Evolutionary conservation across 2,888 invertebrate genomes (phyloP).

Genomic region (Vanessa cardui): DNA sequence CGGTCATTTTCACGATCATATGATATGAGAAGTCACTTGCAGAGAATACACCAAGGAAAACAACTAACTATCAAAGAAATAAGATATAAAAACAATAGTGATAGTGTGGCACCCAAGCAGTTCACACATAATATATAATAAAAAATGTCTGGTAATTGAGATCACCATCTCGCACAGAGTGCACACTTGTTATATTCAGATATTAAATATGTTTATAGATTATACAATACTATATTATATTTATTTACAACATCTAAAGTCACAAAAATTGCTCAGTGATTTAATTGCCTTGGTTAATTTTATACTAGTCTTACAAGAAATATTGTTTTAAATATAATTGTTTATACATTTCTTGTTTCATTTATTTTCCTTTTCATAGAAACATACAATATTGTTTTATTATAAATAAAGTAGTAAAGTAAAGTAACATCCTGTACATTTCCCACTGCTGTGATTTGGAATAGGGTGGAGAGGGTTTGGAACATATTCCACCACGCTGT

Average conservation of each 20-base stretch:
- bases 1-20: conserved; percentile 84
- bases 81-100: conserved; percentile 72
- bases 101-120: conserved; percentile 66
- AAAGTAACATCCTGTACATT: too few relatives aligned
- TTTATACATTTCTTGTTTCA: conserved; percentile 49
- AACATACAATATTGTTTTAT: background rate
- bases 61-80: conserved; percentile 79
- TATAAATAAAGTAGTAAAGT: too few relatives aligned
- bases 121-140: conserved; percentile 73
- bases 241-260: conserved; percentile 51
- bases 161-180: conserved; percentile 56
- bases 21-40: conserved; percentile 84
- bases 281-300: conserved; percentile 79
- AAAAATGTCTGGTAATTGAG: conserved; percentile 46
- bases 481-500: too few relatives aligned
- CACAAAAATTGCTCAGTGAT: conserved; percentile 77
- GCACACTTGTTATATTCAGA: conserved; percentile 41
- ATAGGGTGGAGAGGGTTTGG: too few relatives aligned
- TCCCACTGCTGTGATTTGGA: too few relatives aligned
- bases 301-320: conserved; percentile 73
- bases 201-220: conserved; percentile 39
- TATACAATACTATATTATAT: conserved; percentile 36
- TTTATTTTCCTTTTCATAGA: background rate
- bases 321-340: conserved; percentile 64
- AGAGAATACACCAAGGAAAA: conserved; percentile 83